Base-by-base conservation (phyloP, 1,140 invertebrate species). In the Luehdorfia chinensis region DNA sequence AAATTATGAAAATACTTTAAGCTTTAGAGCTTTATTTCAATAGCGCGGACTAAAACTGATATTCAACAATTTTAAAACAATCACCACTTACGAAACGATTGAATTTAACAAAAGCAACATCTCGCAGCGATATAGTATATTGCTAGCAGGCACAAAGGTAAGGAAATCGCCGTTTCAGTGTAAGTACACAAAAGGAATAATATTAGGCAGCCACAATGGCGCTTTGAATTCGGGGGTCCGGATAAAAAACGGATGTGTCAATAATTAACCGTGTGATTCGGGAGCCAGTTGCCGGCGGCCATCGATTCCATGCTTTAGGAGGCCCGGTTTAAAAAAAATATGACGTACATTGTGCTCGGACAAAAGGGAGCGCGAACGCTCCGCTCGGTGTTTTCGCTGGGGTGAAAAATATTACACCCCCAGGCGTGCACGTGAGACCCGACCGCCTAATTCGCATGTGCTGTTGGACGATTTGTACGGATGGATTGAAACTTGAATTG, bases 331-430 rank as follows among this genome's bases (percentile, higher is more conserved):
- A 79, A 70, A 74, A 67, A 66, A 69, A 55, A 70, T 15, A 28
- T 60, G 64, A 73, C 58, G 59, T 46, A 65, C 57, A 84, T 77
- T 80, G 75, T 80, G 54, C 45, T 30, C 11, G 66, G 54, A 79
- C 76, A 77, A 80, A 61, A 71, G 67, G 66, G 72, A 69, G 63
- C 27, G 60, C 54, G 47, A 58, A 56, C 49, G 60, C 61, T 48
- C 30, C 37, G 31, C 63, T 66, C 58, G 67, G 56, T 80, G 71
- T 80, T 84, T 80, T 79, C 68, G 66, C 50, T 72, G 64, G 79
- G 75, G 79, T 67, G 80, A 81, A 81, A 84, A 81, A 84, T 79
- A 81, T 84, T 79, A 78, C 77, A 81, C 77, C 77, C 79, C 55
- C 65, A 47, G 80, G 80, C 79, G 66, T 61, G 54, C 65, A 69